These are phyloP conservation scores for Hypselothyrea guttata DNA, from an alignment of 2,888 invertebrate species.

Conservation along the genomic window DNA sequence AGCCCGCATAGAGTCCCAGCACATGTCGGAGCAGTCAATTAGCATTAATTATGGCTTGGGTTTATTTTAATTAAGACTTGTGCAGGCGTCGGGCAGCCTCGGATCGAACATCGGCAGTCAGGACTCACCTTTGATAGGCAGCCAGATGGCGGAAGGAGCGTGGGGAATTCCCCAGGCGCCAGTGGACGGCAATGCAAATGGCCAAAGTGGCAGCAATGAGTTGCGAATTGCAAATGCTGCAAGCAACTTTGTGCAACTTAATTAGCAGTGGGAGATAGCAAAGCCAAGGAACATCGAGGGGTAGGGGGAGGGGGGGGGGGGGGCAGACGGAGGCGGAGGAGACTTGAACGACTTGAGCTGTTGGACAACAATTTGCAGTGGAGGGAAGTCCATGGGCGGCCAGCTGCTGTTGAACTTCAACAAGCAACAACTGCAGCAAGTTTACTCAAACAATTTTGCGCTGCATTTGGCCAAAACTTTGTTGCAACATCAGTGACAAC, in stretches of 20 bases:
- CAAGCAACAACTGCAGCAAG: constrained; percentile 38
- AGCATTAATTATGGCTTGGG: constrained; percentile 63
- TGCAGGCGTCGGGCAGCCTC: constrained; percentile 3
- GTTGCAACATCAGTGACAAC: constrained; percentile 27
- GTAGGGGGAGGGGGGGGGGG: neutral
- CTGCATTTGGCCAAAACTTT: constrained; percentile 54
- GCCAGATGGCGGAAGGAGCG: neutral
- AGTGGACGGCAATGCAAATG: constrained; percentile 15
- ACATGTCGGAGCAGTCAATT: constrained; percentile 63
- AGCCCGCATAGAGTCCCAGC: constrained; percentile 7
- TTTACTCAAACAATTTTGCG: constrained; percentile 66
- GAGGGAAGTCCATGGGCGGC: constrained; percentile 5
- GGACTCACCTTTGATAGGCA: neutral
- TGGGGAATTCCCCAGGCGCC: constrained; percentile 4
- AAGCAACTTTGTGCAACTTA: constrained; percentile 66
- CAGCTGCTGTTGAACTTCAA: constrained; percentile 45
- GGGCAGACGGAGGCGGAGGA: no score
- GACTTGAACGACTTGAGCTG: neutral
- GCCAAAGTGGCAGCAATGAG: constrained; percentile 23
- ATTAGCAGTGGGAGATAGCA: constrained; percentile 39
- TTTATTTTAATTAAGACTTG: constrained; percentile 63
- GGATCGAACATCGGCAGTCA: no score
- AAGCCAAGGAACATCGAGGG: no score
- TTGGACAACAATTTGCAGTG: constrained; percentile 6
- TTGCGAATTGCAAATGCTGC: constrained; percentile 58